These are phyloP conservation scores for Macrotus californicus DNA, from an alignment of 2,113 vertebrate genomes.

Conservation along the genomic window DNA sequence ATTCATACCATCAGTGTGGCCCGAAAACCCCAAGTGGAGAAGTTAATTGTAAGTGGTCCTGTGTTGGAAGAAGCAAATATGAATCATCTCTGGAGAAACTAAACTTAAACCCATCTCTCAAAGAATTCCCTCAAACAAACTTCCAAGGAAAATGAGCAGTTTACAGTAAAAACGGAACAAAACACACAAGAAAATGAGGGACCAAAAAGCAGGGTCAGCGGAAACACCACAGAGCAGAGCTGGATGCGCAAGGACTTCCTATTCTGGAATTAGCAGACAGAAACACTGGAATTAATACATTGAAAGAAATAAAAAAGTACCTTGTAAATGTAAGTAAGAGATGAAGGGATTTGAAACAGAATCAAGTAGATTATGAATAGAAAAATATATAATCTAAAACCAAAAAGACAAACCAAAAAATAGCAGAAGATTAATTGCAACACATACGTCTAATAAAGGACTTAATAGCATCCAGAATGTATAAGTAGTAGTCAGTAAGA, in stretches of 20 bases:
- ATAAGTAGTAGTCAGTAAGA: background rate
- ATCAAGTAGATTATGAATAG: background rate
- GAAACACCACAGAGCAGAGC: background rate
- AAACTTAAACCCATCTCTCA: background rate
- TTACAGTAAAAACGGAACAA: background rate
- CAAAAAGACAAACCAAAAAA: background rate
- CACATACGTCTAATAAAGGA: background rate
- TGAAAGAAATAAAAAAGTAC: background rate
- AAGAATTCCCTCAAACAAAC: background rate
- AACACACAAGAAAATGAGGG: background rate
- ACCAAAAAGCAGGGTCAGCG: background rate
- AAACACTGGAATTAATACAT: background rate
- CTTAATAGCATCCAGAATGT: background rate
- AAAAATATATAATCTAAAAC: background rate
- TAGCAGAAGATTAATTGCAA: background rate
- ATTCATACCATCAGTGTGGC: background rate
- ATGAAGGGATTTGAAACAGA: background rate
- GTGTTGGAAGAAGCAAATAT: background rate
- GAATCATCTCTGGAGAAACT: background rate
- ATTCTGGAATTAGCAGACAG: background rate
- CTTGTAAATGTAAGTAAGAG: background rate
- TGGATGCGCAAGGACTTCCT: background rate
- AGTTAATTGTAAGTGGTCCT: background rate
- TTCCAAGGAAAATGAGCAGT: conserved; percentile 28
- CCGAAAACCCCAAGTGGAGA: background rate